Evolutionary conservation across 2,797 vertebrate species (phyloP), one percentile per base, ranked within the genome.

Genomic region (Anisognathus igniventris): DNA sequence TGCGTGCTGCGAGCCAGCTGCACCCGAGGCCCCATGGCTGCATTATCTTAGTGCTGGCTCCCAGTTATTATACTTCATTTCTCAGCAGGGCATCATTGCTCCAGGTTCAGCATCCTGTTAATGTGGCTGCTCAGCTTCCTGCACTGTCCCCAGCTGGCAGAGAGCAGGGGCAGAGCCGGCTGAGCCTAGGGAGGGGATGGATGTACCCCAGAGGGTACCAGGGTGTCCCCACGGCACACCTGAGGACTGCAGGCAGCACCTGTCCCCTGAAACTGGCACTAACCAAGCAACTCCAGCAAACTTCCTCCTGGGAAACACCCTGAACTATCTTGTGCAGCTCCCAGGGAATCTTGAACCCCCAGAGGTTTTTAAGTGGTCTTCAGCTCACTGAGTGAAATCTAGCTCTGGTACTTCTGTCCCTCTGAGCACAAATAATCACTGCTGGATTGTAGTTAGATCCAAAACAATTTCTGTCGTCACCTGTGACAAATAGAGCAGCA

Each of bases 1-100:
- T 24, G 51, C 0, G 0, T 10, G 13, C 71, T 89, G 42, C 0
- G 3, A 93, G 57, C 37, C 77, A 96, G 86, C 93, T 96, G 91
- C 72, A 72, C 71, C 86, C 56, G 40, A 57, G 90, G 51, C 80
- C 88, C 42, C 79, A 15, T 4, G 75, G 80, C 64, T 11, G 1
- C 56, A 75, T 86, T 94, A n/a, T 58, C 58, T 16, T 20, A 68
- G 33, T 37, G 47, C 47, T 86, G 51, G 8, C 56, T 51, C 19
- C 0, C 1, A 58, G 66, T 67, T 89, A 76, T 94, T 93, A 48
- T 51, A 73, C 56, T 48, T 94, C 44, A 87, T 73, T 95, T 93
- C 96, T 79, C 92, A 96, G 86, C 86, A 95, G 81, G 93, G 47
- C 13, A 4, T 66, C 56, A 66, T 61, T 90, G 86, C 73, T 84